Conservation (phyloP, 2,888 invertebrate species). For the Hydriomena furcata region DNA sequence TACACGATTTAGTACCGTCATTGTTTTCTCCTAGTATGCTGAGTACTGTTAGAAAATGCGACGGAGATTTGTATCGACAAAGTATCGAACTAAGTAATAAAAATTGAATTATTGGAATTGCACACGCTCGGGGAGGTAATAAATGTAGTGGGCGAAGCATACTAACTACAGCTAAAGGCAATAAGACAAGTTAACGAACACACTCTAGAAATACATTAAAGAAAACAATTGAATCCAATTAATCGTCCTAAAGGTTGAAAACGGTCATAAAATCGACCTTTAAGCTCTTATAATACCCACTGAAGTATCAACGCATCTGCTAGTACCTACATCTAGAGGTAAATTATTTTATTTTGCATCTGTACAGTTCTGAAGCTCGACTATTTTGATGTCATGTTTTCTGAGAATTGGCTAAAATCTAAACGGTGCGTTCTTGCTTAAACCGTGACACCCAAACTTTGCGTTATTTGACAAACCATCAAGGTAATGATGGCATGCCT, state of each 20-base stretch:
- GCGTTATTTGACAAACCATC: slow-evolving; percentile 17
- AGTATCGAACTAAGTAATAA: slow-evolving; percentile 18
- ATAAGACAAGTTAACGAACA: neutral
- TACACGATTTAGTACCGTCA: slow-evolving; percentile 46
- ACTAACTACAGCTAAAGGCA: neutral
- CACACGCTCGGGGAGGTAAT: slow-evolving; percentile 2
- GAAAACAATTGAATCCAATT: too few species aligned
- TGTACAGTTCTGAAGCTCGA: neutral
- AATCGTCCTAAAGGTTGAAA: too few species aligned
- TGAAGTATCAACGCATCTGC: too few species aligned
- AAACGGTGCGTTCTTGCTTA: slow-evolving; percentile 6
- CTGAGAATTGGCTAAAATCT: neutral
- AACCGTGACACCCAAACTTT: slow-evolving; percentile 20
- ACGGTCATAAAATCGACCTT: too few species aligned
- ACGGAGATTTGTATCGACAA: slow-evolving; percentile 24
- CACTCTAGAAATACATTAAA: too few species aligned
- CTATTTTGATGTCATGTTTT: neutral
- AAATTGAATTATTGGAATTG: slow-evolving; percentile 21
- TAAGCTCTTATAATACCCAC: too few species aligned
- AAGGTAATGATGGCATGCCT: slow-evolving; percentile 39
- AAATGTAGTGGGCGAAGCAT: slow-evolving; percentile 9
- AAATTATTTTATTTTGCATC: too few species aligned
- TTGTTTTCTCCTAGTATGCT: slow-evolving; percentile 46
- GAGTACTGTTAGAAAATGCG: slow-evolving; percentile 49
- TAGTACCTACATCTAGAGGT: too few species aligned